Conservation (phyloP, 2,888 invertebrate genomes). For the Flabesymbios commensalis region DNA sequence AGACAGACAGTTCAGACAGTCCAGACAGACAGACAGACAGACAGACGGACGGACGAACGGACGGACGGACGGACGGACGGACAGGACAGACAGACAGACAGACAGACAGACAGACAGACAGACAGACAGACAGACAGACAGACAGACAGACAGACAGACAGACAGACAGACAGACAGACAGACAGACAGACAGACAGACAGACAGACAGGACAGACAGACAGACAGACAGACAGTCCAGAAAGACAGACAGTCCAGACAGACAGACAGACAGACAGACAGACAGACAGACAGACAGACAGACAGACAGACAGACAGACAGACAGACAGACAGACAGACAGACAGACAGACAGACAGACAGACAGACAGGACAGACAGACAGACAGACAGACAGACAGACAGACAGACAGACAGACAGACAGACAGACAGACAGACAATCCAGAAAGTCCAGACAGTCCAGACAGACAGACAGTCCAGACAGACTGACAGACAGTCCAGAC, state of each 20-base stretch:
- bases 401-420: slow-evolving; percentile 10
- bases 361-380: slow-evolving; percentile 13
- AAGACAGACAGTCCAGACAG: slow-evolving; percentile 10
- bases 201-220: slow-evolving; percentile 18
- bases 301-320: slow-evolving; percentile 2
- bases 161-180: slow-evolving; percentile 4
- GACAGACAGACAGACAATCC: slow-evolving; percentile 8
- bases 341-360: slow-evolving; percentile 15
- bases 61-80: neutral
- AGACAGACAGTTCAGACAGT: neutral
- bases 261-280: slow-evolving; percentile 14
- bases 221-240: slow-evolving; percentile 9
- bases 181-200: slow-evolving; percentile 12
- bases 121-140: slow-evolving; percentile 8
- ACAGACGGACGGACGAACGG: slow-evolving; percentile 4
- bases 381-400: slow-evolving; percentile 7
- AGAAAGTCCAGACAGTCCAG: slow-evolving; percentile 1
- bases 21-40: slow-evolving; percentile 13
- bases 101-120: slow-evolving; percentile 8
- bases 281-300: slow-evolving; percentile 4
- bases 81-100: slow-evolving; percentile 2
- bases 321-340: slow-evolving; percentile 12
- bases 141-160: slow-evolving; percentile 8
- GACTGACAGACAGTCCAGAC: neutral
- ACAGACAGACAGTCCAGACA: slow-evolving; percentile 5